phyloP scores from a whole-genome alignment of 2,888 invertebrate species.

The Endotricha flammealis region DNA sequence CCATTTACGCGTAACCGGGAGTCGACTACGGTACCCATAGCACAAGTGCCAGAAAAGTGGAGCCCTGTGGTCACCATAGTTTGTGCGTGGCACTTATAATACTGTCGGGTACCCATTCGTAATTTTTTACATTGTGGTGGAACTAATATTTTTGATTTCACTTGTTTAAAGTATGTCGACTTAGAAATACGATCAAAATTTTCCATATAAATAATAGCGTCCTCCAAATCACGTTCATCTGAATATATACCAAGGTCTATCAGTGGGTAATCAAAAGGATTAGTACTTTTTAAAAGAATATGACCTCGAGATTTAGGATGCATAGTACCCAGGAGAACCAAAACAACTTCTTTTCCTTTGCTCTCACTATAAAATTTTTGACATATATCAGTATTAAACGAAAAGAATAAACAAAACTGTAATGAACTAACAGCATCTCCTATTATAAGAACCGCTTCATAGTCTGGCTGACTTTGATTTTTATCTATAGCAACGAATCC shows the following conservation, averaged over 20 bases:
- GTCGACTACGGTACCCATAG: constrained; percentile 86
- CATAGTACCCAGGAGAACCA: constrained; percentile 23
- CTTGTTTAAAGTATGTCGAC: constrained; percentile 31
- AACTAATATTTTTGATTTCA: constrained; percentile 28
- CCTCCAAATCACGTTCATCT: too few relatives aligned
- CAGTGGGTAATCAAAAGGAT: constrained; percentile 34
- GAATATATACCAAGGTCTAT: too few relatives aligned
- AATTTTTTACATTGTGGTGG: constrained; percentile 28
- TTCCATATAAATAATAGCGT: constrained; percentile 28
- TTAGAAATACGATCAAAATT: constrained; percentile 32
- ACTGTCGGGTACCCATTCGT: constrained; percentile 28
- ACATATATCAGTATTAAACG: constrained; percentile 29
- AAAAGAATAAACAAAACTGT: constrained; percentile 25
- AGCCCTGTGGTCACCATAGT: constrained; percentile 79
- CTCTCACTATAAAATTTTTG: constrained; percentile 19
- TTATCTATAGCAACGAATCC: constrained; percentile 34
- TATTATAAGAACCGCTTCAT: constrained; percentile 32
- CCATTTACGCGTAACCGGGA: constrained; percentile 54
- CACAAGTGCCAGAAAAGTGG: constrained; percentile 83
- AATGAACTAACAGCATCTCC: constrained; percentile 25
- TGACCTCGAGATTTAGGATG: constrained; percentile 42
- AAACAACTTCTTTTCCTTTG: constrained; percentile 20
- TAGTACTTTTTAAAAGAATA: constrained; percentile 29
- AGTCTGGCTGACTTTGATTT: constrained; percentile 35
- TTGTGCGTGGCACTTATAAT: constrained; percentile 32